Evolutionary conservation across 2,888 invertebrate species (phyloP).

Genomic region (Agonopterix alstromeriana): DNA sequence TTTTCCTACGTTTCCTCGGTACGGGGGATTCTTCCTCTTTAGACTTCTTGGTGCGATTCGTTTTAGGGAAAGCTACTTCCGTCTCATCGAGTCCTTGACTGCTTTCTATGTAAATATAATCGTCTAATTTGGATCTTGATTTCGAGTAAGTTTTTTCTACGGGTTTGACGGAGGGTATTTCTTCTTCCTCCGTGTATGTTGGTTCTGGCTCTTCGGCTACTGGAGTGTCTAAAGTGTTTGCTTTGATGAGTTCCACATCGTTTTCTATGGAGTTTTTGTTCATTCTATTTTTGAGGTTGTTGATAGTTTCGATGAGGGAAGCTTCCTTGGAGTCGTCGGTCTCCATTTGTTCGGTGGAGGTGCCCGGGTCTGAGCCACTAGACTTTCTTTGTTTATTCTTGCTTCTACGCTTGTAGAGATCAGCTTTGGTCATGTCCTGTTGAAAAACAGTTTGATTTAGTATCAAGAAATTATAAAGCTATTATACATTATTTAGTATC

Average conservation of each 20-base stretch:
- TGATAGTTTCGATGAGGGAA: slow-evolving; percentile 45
- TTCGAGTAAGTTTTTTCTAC: slow-evolving; percentile 64
- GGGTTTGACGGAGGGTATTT: slow-evolving; percentile 53
- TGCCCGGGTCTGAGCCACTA: slow-evolving; percentile 36
- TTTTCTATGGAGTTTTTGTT: slow-evolving; percentile 60
- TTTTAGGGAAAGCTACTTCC: slow-evolving; percentile 52
- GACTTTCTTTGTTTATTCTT: slow-evolving; percentile 56
- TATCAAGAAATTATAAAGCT: too few relatives aligned
- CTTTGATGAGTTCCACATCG: slow-evolving; percentile 59
- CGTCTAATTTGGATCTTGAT: slow-evolving; percentile 56
- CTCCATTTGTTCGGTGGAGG: slow-evolving; percentile 30
- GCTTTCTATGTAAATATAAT: slow-evolving; percentile 63
- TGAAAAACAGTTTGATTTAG: slow-evolving; percentile 1
- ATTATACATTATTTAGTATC: too few relatives aligned
- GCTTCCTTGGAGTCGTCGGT: slow-evolving; percentile 29
- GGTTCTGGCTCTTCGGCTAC: slow-evolving; percentile 37
- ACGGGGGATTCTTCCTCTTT: slow-evolving; percentile 42
- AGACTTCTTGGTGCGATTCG: slow-evolving; percentile 37
- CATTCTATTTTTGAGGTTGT: slow-evolving; percentile 49
- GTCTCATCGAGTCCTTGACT: slow-evolving; percentile 54
- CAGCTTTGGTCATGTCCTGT: slow-evolving; percentile 71
- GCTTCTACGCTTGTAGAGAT: slow-evolving; percentile 62
- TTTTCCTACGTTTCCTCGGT: slow-evolving; percentile 57
- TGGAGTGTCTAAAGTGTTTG: slow-evolving; percentile 53
- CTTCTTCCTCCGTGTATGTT: slow-evolving; percentile 38